A percentile compares a stretch with the other conserved stretches of the same genome.
Evolutionary conservation across 2,113 vertebrate genomes (phyloP).

Genomic region (Puntigrus tetrazona): DNA sequence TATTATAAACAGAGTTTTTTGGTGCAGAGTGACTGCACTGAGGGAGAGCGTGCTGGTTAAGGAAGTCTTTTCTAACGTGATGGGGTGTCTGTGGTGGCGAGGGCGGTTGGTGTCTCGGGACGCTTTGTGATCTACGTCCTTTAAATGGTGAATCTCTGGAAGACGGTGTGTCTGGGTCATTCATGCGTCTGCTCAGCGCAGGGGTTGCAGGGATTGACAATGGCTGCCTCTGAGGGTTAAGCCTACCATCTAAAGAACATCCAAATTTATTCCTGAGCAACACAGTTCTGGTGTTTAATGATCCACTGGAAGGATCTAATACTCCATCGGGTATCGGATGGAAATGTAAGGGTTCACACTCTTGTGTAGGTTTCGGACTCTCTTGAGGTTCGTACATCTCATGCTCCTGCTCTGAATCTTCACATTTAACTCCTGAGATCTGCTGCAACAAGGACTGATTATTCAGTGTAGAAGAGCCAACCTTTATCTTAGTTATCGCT

Average conservation of each 20-base stretch:
- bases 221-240: neutral
- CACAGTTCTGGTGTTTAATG: constrained; percentile 8
- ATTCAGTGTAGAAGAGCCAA: neutral
- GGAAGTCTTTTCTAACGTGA: constrained; percentile 67
- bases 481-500: constrained; percentile 9
- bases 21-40: constrained; percentile 65
- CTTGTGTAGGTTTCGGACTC: neutral
- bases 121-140: constrained; percentile 60
- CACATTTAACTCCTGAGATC: neutral
- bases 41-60: constrained; percentile 70
- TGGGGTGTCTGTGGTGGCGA: constrained; percentile 65
- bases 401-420: constrained; percentile 4
- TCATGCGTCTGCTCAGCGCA: constrained; percentile 62
- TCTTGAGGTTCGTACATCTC: neutral
- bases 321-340: neutral
- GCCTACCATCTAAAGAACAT: neutral
- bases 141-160: constrained; percentile 50
- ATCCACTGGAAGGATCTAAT: constrained; percentile 22
- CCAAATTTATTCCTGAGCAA: neutral
- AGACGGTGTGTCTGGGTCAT: constrained; percentile 44
- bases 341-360: constrained; percentile 10
- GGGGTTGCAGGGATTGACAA: constrained; percentile 63
- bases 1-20: constrained; percentile 68
- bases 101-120: constrained; percentile 68
- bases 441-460: neutral